Base-by-base conservation (phyloP, 2,113 vertebrate species). In the Labeo catla region DNA sequence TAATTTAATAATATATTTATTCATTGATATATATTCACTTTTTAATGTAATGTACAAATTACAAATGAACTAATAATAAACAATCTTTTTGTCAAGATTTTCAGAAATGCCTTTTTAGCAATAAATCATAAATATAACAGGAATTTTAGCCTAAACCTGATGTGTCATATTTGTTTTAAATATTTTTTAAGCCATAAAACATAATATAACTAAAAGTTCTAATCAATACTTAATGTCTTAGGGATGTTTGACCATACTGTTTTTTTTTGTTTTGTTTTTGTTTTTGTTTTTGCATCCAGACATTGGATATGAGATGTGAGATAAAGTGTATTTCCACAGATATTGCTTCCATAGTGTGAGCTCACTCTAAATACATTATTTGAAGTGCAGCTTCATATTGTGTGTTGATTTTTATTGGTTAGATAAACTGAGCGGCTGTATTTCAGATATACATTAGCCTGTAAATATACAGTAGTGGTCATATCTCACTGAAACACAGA, bases 341-440 rank as follows among this genome's bases (percentile, higher is more conserved):
- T 59, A 73, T 84, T 84, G 66, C 82, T 83, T 72, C 16, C 74
- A 50, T 61, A 13, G 9, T 34, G 61, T 82, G 80, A 28, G 28
- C 19, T 72, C 36, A 23, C n/a, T 34, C 66, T 84, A 59, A 86
- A 76, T 74, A 34, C 11, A 8, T 59, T 50, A 36, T 81, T 54
- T 74, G 28, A 72, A 70, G 47, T 34, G 81, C 49, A 45, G 82
- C 19, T 76, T 76, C 52, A 76, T 73, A 45, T 76, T 39, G 68
- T 12, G 4, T 76, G 21, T 23, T 16, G 49, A 84, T 57, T 72
- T 73, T 57, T 73, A 59, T 57, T 84, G 82, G 49, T 45, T 54
- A 16, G 73, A 84, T 84, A 57, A 84, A 70, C 63, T 83, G 70
- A 21, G 28, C 65, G 59, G 68, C 68, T 73, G 19, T 13, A 82